Evolutionary conservation across 2,113 vertebrate genomes (phyloP).

Genomic region (Pelvicachromis taeniatus): DNA sequence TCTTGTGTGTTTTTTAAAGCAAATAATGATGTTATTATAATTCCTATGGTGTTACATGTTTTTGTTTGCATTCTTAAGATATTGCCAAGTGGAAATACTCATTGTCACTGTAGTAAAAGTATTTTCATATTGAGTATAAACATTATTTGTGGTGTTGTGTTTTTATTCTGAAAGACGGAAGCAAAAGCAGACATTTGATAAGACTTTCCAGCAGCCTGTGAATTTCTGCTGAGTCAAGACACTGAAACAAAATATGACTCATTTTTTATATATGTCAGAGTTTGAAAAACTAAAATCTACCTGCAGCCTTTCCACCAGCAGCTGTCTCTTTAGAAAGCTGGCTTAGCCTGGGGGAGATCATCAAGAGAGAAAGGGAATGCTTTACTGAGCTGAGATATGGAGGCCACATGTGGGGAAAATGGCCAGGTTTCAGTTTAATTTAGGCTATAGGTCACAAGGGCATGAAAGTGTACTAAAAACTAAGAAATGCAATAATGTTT

Average conservation of each 20-base stretch:
- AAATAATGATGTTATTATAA: conserved; percentile 50
- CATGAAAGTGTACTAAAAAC: background rate
- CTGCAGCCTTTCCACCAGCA: background rate
- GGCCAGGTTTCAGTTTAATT: background rate
- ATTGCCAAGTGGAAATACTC: conserved; percentile 65
- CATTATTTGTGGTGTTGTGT: conserved; percentile 23
- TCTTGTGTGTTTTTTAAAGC: conserved; percentile 50
- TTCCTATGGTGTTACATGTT: conserved; percentile 60
- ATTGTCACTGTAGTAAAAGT: conserved; percentile 71
- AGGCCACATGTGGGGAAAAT: background rate
- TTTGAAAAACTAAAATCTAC: background rate
- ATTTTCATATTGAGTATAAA: conserved; percentile 73
- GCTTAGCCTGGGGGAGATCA: background rate
- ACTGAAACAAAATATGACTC: background rate
- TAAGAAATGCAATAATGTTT: background rate
- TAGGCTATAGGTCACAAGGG: background rate
- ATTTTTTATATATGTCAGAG: background rate
- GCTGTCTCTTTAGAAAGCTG: background rate
- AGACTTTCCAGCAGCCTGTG: background rate
- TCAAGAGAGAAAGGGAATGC: background rate
- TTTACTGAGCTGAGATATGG: background rate
- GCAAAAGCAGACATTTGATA: background rate
- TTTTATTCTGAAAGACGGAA: conserved; percentile 1
- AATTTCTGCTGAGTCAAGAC: background rate
- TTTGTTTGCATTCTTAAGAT: conserved; percentile 61